Evolutionary conservation across 2,797 vertebrate species (phyloP), one percentile per base, ranked within the genome.

Genomic region (Apogon hyalosoma): DNA sequence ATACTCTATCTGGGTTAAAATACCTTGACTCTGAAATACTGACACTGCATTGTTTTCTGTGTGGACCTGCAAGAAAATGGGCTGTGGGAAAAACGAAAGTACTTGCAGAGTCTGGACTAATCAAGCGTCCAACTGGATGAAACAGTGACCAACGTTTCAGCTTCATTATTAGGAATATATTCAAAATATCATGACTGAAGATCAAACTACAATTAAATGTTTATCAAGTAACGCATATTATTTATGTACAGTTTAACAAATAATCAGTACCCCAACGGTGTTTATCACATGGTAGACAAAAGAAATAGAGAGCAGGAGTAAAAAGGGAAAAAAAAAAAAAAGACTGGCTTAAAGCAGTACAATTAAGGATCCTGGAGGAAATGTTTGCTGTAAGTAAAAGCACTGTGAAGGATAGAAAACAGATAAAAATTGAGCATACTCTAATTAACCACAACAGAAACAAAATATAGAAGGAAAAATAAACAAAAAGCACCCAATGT

Each of bases 371-470:
- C 24, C 19, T 60, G 18, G 24, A 56, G 31, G 18, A 71, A 52
- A 21, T 47, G 43, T 6, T 28, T 49, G 46, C 52, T 57, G 39
- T 52, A 62, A 54, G 11, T 24, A 21, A 57, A 42, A 48, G 33
- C 24, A 45, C 6, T 55, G 48, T 65, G 38, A 68, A 55, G 36
- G 16, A 68, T 19, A 14, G 19, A 12, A 7, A 59, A 48, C 55
- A 12, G 46, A 69, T 57, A 57, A 66, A 33, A 58, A 69, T 1
- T 45, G 24, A 59, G 45, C 56, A 51, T 19, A 49, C 38, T 60
- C 7, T 69, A 69, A 75, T 73, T 48, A 77, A 63, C 24, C 51
- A 51, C 5, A 11, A 49, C 57, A 45, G 47, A 70, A 62, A 77
- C 74, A 45, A 63, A 55, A 15, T 21, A 58, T 47, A 53, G 14